Conservation (phyloP, 1,140 invertebrate genomes). For the Drosophila gunungcola region DNA sequence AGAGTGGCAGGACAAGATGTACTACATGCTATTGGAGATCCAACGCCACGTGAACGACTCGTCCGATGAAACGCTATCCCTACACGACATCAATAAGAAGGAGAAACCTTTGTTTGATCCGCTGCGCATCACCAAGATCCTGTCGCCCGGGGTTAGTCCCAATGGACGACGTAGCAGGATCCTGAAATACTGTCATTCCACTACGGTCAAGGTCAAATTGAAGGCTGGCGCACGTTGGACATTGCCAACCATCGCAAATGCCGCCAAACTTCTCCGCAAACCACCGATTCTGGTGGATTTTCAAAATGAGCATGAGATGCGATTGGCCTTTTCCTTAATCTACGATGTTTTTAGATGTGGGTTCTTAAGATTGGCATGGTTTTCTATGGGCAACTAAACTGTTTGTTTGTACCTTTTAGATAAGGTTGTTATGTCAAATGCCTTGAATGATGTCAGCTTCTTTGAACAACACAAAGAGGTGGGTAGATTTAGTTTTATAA, state of each 20-base stretch:
- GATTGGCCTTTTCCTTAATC: slow-evolving; percentile 90
- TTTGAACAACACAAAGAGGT: slow-evolving; percentile 87
- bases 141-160: slow-evolving; percentile 62
- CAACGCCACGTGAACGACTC: slow-evolving; percentile 85
- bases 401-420: slow-evolving; percentile 85
- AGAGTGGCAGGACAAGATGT: slow-evolving; percentile 90
- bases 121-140: slow-evolving; percentile 56
- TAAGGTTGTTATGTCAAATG: slow-evolving; percentile 89
- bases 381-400: neutral
- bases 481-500: slow-evolving; percentile 41
- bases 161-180: slow-evolving; percentile 41
- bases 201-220: slow-evolving; percentile 50
- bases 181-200: slow-evolving; percentile 61
- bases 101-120: slow-evolving; percentile 73
- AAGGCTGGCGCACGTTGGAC: slow-evolving; percentile 84
- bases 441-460: slow-evolving; percentile 88
- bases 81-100: slow-evolving; percentile 71
- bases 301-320: slow-evolving; percentile 91
- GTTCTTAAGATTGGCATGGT: slow-evolving; percentile 87
- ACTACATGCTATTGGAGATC: slow-evolving; percentile 89
- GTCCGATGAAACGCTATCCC: slow-evolving; percentile 53
- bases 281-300: slow-evolving; percentile 86
- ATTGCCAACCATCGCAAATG: slow-evolving; percentile 86
- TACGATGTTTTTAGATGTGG: slow-evolving; percentile 92
- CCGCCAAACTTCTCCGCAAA: slow-evolving; percentile 86